These are phyloP conservation scores for Myanophis thanlyinensis DNA, from an alignment of 2,113 vertebrate species.

Conservation along the genomic window DNA sequence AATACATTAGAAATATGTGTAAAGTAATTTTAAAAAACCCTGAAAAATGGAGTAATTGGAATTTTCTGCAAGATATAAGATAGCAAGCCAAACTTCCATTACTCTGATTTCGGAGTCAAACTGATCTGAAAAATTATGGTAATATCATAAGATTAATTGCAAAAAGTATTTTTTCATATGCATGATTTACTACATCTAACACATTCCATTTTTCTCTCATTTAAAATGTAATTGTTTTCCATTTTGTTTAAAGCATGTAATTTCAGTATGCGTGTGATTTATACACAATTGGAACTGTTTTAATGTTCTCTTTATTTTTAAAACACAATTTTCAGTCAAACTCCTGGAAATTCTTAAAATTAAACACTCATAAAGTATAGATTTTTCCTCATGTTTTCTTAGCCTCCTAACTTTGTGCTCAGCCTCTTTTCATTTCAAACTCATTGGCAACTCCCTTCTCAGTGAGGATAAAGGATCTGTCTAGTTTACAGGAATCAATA, in stretches of 20 bases:
- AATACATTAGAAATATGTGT: constrained; percentile 38
- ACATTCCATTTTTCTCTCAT: constrained; percentile 31
- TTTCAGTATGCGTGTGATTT: not conserved
- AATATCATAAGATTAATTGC: constrained; percentile 37
- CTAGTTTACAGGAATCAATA: not conserved
- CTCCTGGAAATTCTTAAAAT: not conserved
- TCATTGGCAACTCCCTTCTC: not conserved
- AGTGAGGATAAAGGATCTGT: not conserved
- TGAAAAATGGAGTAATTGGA: constrained; percentile 51
- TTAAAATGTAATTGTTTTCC: not conserved
- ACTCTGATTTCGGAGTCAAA: constrained; percentile 5
- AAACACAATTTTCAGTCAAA: not conserved
- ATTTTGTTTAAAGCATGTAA: not conserved
- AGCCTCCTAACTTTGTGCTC: not conserved
- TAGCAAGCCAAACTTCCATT: not conserved
- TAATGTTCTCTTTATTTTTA: not conserved
- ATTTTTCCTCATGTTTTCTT: not conserved
- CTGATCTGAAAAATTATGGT: constrained; percentile 17
- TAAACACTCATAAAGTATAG: not conserved
- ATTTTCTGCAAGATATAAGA: constrained; percentile 8
- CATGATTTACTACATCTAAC: constrained; percentile 56
- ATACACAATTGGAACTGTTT: not conserved
- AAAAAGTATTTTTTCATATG: constrained; percentile 34
- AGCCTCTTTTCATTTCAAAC: not conserved
- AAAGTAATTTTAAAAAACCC: constrained; percentile 51